These are phyloP conservation scores for Deilephila porcellus DNA, from an alignment of 2,888 invertebrate genomes.

Conservation along the genomic window DNA sequence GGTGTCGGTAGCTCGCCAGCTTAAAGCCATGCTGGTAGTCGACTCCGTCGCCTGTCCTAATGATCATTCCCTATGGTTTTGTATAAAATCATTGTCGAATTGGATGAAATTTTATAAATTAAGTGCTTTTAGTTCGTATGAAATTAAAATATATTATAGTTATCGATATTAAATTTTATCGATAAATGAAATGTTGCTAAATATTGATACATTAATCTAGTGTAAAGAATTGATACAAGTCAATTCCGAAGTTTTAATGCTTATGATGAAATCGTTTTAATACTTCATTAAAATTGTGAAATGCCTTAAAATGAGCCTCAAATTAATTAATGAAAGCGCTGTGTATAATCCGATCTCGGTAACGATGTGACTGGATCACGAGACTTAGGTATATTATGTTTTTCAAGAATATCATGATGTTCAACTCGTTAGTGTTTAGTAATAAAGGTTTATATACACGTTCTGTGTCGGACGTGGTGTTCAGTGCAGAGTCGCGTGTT, in stretches of 20 bases:
- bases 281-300: constrained; percentile 7
- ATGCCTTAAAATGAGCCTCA: constrained; percentile 16
- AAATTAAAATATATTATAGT: constrained; percentile 5
- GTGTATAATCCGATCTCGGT: not conserved
- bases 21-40: not conserved
- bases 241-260: constrained; percentile 24
- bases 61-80: constrained; percentile 23
- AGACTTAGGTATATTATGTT: not conserved
- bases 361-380: not conserved
- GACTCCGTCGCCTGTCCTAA: not conserved
- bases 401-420: constrained; percentile 9
- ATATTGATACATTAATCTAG: constrained; percentile 16
- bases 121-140: constrained; percentile 24
- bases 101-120: constrained; percentile 22
- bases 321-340: constrained; percentile 1
- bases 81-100: constrained; percentile 26
- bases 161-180: constrained; percentile 24
- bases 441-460: not conserved
- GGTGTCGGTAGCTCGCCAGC: not conserved
- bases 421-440: not conserved
- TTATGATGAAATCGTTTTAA: constrained; percentile 24
- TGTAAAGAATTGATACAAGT: constrained; percentile 15
- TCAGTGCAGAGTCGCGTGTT: not conserved
- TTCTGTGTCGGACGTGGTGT: not conserved
- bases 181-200: constrained; percentile 15